Evolutionary conservation across 2,113 vertebrate species (phyloP), one percentile per base, ranked within the genome.

Genomic region (Thryonomys swinderianus): DNA sequence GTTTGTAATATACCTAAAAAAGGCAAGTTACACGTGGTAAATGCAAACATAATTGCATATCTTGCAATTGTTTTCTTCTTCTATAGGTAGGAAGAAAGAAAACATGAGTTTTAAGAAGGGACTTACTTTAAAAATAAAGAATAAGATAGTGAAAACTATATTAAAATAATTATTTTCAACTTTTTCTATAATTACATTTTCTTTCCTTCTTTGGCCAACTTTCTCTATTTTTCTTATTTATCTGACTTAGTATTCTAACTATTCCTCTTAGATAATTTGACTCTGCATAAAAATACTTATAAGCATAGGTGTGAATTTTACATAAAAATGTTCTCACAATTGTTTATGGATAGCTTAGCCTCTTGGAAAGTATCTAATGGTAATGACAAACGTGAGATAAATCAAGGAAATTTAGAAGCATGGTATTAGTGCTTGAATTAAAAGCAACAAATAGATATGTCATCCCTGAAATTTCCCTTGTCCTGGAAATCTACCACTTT

Each of bases 351-450:
- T 79, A 93, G 81, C 66, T 92, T 85, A 10, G 9, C 23, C 10
- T 85, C 69, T 67, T 59, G 88, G 51, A 66, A 40, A 48, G 3
- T 76, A 87, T 7, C 6, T 71, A 57, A 5, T 5, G 5, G 7
- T 71, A 83, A 83, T 40, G 30, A 82, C 32, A 92, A 89, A 81
- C 48, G 62, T 81, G 32, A 51, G 45, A 88, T 55, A 45, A 64
- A 79, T 91, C 5, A 51, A 76, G 30, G 82, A 95, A 89, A 85
- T 66, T 91, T 53, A n/a, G 34, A 93, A 85, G 8, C 25, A 94
- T 12, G 23, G 1, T 20, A 40, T 69, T 82, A 27, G n/a, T 62
- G 2, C 20, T 55, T 6, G 74, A 88, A 93, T 90, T 88, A 37
- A 95, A 92, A 94, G 27, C 42, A 95, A 74, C 12, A 91, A 85